Evolutionary conservation across 1,140 invertebrate genomes (phyloP).

Genomic region (Ceratosolen fusciceps): DNA sequence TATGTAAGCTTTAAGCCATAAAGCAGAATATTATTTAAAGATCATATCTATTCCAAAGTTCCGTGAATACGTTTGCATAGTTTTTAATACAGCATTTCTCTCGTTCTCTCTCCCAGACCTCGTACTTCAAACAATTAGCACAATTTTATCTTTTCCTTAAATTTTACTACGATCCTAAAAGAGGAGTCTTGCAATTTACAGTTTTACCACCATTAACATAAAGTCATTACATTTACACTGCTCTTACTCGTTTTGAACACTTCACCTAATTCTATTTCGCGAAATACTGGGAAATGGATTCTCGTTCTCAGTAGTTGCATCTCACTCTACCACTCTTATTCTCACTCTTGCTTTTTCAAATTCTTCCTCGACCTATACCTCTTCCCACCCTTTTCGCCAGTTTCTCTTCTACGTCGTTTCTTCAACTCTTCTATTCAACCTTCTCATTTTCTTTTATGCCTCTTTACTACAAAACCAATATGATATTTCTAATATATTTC

Average conservation of each 20-base stretch:
- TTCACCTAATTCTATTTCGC: conserved; percentile 4
- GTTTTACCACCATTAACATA: conserved; percentile 3
- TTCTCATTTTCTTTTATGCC: neutral
- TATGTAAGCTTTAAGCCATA: too few relatives aligned
- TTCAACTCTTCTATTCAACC: too few relatives aligned
- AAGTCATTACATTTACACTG: conserved; percentile 5
- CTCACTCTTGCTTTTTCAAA: too few relatives aligned
- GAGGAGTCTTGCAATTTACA: neutral
- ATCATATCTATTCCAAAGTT: neutral
- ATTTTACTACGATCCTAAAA: neutral
- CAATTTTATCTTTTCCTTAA: neutral
- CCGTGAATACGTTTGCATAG: neutral
- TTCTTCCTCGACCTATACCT: neutral
- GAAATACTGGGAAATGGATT: neutral
- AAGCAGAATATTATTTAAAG: neutral
- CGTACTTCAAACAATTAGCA: neutral
- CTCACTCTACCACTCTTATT: neutral
- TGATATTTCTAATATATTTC: neutral
- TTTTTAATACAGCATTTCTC: neutral
- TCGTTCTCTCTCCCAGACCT: neutral
- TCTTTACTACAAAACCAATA: neutral
- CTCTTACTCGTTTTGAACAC: neutral
- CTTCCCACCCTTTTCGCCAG: neutral
- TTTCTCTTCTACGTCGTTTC: neutral
- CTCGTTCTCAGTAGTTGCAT: neutral